These are phyloP conservation scores for Aulostomus chinensis DNA, from an alignment of 2,797 vertebrate genomes.

Conservation along the genomic window DNA sequence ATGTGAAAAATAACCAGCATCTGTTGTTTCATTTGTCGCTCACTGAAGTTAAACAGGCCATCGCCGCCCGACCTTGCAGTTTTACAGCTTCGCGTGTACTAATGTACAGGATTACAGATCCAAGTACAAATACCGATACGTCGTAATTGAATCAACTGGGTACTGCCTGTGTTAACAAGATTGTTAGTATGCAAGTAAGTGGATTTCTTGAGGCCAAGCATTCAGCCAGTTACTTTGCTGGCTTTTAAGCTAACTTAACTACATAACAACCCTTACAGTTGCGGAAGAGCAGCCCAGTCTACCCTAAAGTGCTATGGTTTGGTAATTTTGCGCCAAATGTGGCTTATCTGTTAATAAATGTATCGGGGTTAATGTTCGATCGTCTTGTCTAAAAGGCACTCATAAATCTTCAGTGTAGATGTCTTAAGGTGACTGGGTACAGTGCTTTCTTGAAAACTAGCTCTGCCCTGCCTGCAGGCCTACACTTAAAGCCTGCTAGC, in stretches of 20 bases:
- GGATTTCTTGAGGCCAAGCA: conserved; percentile 59
- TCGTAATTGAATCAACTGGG: conserved; percentile 60
- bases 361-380: neutral
- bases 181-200: conserved; percentile 68
- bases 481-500: conserved; percentile 53
- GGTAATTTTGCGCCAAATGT: conserved; percentile 25
- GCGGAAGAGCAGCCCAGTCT: conserved; percentile 70
- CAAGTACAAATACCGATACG: conserved; percentile 11
- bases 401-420: neutral
- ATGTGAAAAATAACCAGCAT: conserved; percentile 9
- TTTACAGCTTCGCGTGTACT: conserved; percentile 6
- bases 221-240: conserved; percentile 24
- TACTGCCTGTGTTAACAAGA: conserved; percentile 66
- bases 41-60: conserved; percentile 53
- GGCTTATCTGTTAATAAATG: neutral
- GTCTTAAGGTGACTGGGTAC: neutral
- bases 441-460: conserved; percentile 7
- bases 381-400: neutral
- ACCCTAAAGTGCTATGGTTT: conserved; percentile 29
- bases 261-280: conserved; percentile 58
- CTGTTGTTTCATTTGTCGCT: conserved; percentile 27
- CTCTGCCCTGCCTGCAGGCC: conserved; percentile 66
- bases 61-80: conserved; percentile 72
- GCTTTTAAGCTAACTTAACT: conserved; percentile 55
- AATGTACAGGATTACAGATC: neutral